Base-by-base conservation (phyloP, 2,888 invertebrate genomes). In the Stomorhina lunata region DNA sequence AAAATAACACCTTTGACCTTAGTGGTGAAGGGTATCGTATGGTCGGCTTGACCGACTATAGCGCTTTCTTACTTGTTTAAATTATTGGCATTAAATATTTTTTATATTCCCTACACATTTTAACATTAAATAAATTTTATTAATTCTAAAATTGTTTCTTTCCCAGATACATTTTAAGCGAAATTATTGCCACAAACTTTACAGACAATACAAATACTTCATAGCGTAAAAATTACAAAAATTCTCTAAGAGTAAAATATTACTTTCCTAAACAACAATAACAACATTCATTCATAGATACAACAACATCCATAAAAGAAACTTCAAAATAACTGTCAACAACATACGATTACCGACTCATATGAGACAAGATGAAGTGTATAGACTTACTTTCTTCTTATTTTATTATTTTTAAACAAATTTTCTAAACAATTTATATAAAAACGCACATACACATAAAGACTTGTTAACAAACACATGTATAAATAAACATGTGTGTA, bases 401-500 rank as follows among this genome's bases (percentile, higher is more conserved):
- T n/a, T n/a, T n/a, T n/a, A n/a, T n/a, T n/a, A n/a, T n/a, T 12
- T 53, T 65, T 40, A 55, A 2, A 43, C 6, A 61, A 10, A 65
- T 17, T 48, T 45, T 45, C 45, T 45, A 4, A 29, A n/a, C 29
- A 17, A 17, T 55, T 32, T 32, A 55, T 32, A 25, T 12, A 40
- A 34, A 53, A 10, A 32, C 17, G 27, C 5, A 59, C 27, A 40
- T n/a, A 50, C 17, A 55, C 43, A 2, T 6, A 32, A n/a, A n/a
- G n/a, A n/a, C n/a, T 2, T n/a, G n/a, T n/a, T n/a, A 40, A 17
- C 2, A 29, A 22, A 40, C 7, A 27, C 87, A 88, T 84, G 80
- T 78, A n/a, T n/a, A n/a, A n/a, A n/a, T n/a, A n/a, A n/a, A n/a
- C n/a, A n/a, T n/a, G n/a, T n/a, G n/a, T n/a, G n/a, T n/a, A n/a